Evolutionary conservation across 2,113 vertebrate genomes (phyloP).

Genomic region (Microcebus ravelobensis): DNA sequence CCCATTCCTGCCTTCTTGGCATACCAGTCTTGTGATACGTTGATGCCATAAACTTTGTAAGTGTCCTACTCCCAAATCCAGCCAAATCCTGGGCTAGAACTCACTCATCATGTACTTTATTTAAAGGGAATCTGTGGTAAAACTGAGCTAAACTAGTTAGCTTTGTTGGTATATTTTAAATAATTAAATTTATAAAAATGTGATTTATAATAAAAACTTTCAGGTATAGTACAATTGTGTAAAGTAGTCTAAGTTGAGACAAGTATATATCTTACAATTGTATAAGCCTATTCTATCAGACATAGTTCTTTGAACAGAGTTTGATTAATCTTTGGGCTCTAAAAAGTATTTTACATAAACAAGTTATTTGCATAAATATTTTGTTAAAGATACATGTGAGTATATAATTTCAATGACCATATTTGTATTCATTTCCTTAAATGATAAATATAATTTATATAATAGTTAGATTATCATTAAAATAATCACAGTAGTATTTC

Average conservation of each 20-base stretch:
- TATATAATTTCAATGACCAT: neutral
- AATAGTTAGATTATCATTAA: neutral
- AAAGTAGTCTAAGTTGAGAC: neutral
- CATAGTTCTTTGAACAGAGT: neutral
- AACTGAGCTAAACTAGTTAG: neutral
- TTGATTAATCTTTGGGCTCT: neutral
- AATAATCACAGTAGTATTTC: neutral
- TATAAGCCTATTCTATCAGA: neutral
- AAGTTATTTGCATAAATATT: conserved; percentile 7
- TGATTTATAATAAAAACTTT: neutral
- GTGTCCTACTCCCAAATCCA: neutral
- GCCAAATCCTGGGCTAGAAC: neutral
- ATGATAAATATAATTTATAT: conserved; percentile 1
- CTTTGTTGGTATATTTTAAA: conserved; percentile 5
- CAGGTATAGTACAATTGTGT: neutral
- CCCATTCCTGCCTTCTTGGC: neutral
- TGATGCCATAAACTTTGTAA: neutral
- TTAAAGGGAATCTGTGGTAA: neutral
- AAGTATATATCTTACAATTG: neutral
- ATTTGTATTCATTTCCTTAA: conserved; percentile 22
- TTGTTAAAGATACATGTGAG: conserved; percentile 12
- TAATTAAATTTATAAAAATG: conserved; percentile 33
- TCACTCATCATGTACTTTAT: neutral
- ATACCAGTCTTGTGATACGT: neutral
- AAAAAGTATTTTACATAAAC: neutral